Conservation (phyloP, 2,113 vertebrate species). For the Tympanuchus pallidicinctus region DNA sequence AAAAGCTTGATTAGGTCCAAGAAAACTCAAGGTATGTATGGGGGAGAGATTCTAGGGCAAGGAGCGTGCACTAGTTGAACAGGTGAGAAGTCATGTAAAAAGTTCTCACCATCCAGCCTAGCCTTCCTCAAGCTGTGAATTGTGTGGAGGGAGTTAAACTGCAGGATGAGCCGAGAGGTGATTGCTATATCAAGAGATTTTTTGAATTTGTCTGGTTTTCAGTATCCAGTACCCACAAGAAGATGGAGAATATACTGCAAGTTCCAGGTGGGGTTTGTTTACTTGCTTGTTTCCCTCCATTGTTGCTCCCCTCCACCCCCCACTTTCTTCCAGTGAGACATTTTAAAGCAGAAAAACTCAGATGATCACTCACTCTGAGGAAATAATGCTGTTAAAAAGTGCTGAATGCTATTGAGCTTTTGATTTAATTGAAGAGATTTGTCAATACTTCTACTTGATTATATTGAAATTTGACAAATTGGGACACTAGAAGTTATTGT, state of each 20-base stretch:
- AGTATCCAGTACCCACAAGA: background rate
- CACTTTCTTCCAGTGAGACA: background rate
- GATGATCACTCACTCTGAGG: background rate
- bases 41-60: background rate
- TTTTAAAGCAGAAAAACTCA: background rate
- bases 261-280: background rate
- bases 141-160: background rate
- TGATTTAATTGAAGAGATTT: background rate
- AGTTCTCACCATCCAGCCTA: background rate
- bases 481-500: background rate
- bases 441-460: background rate
- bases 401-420: background rate
- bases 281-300: too few relatives aligned
- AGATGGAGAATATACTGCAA: background rate
- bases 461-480: background rate
- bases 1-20: background rate
- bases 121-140: background rate
- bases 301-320: too few relatives aligned
- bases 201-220: background rate
- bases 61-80: background rate
- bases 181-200: background rate
- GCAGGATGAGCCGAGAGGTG: background rate
- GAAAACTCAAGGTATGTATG: rapidly evolving
- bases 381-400: background rate
- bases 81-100: background rate